A percentile compares a stretch with the other conserved stretches of the same genome.
These are phyloP conservation scores for Amyelois transitella DNA, from an alignment of 1,140 invertebrate species.

Conservation along the genomic window DNA sequence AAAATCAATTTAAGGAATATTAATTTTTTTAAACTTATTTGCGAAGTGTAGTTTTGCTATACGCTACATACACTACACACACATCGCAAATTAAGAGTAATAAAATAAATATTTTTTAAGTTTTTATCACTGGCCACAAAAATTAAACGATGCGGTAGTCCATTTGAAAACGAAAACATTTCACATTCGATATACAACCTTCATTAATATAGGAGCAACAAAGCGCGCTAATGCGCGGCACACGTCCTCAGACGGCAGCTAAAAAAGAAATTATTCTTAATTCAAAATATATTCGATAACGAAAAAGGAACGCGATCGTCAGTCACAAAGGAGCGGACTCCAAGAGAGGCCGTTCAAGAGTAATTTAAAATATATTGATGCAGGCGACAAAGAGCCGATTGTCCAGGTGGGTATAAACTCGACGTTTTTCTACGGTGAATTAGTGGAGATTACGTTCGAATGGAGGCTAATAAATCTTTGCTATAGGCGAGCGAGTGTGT, in stretches of 20 bases:
- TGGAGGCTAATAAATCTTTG: constrained; percentile 63
- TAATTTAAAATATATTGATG: constrained; percentile 70
- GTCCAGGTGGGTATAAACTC: constrained; percentile 51
- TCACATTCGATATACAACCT: constrained; percentile 29
- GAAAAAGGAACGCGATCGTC: constrained; percentile 41
- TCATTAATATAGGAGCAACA: constrained; percentile 56
- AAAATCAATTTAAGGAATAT: neutral
- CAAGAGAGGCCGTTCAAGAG: constrained; percentile 43
- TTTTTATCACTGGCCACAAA: neutral
- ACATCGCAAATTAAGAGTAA: too few relatives aligned
- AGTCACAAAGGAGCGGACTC: constrained; percentile 51
- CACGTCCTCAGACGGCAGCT: constrained; percentile 59
- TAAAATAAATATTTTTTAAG: too few relatives aligned
- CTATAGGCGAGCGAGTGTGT: constrained; percentile 28
- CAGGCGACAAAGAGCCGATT: constrained; percentile 49
- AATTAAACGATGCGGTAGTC: constrained; percentile 38
- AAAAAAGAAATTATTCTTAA: constrained; percentile 68
- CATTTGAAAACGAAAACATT: constrained; percentile 29
- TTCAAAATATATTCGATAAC: constrained; percentile 51
- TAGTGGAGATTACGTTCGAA: constrained; percentile 62
- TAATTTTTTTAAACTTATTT: too few relatives aligned
- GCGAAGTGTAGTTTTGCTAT: too few relatives aligned
- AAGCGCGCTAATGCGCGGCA: constrained; percentile 63
- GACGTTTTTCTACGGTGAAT: constrained; percentile 63
- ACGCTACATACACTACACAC: too few relatives aligned